phyloP scores from a whole-genome alignment of 1,140 invertebrate species.

The Orchestia grillus region DNA sequence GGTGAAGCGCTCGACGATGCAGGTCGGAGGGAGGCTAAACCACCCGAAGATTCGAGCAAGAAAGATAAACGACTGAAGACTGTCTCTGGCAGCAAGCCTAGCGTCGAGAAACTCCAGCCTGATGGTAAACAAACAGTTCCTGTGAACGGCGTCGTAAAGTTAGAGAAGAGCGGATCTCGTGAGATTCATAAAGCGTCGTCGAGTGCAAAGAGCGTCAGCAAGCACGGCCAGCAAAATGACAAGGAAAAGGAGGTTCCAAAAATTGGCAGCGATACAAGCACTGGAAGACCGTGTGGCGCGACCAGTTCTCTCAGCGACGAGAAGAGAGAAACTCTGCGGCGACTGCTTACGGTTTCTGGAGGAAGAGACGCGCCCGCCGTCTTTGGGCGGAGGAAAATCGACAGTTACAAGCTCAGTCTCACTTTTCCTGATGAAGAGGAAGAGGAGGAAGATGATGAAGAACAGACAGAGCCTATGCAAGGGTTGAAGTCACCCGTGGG shows the following conservation, averaged over 20 bases:
- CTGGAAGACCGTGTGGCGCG: neutral
- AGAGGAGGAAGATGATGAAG: conserved; percentile 1
- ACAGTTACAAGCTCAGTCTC: conserved; percentile 37
- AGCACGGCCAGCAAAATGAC: neutral
- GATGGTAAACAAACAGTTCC: neutral
- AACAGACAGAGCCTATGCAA: neutral
- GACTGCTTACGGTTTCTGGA: conserved; percentile 3
- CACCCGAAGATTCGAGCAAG: neutral
- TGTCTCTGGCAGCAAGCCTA: neutral
- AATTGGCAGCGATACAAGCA: neutral
- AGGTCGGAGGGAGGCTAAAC: neutral
- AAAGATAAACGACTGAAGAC: conserved; percentile 29
- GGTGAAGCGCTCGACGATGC: neutral
- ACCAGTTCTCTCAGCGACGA: conserved; percentile 37
- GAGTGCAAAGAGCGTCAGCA: neutral
- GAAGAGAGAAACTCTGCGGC: conserved; percentile 23
- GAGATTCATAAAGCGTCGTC: conserved; percentile 11
- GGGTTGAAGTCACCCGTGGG: neutral
- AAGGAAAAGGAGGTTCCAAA: neutral
- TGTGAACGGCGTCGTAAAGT: neutral
- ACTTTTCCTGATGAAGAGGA: conserved; percentile 43
- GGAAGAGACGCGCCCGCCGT: neutral
- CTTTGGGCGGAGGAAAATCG: neutral
- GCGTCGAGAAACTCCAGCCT: neutral
- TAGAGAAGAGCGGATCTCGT: neutral